Evolutionary conservation across 2,113 vertebrate species (phyloP).

Genomic region (Mungos mungo): DNA sequence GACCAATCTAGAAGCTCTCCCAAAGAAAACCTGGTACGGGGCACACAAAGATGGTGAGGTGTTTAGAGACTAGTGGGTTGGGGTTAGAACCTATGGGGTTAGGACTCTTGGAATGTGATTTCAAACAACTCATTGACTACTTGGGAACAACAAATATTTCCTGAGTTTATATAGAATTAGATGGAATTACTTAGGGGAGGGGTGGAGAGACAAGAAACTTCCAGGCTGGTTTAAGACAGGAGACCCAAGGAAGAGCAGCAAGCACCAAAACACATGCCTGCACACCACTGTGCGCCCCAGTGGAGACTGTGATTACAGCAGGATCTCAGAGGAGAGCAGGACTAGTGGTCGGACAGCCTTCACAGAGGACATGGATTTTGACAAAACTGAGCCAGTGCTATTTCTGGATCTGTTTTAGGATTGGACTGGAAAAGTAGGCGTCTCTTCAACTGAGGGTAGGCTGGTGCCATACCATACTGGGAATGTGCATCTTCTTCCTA

Average conservation of each 20-base stretch:
- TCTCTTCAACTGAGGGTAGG: background rate
- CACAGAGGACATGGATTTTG: background rate
- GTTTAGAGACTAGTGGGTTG: too few relatives aligned
- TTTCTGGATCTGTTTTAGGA: background rate
- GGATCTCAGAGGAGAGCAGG: background rate
- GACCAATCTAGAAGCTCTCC: background rate
- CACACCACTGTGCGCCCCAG: accelerated
- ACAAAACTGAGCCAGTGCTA: background rate
- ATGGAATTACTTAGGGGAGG: background rate
- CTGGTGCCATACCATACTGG: accelerated
- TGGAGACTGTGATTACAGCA: accelerated
- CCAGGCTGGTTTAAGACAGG: background rate
- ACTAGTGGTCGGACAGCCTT: background rate
- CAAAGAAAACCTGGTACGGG: accelerated
- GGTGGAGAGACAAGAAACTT: background rate
- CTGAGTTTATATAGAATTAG: background rate
- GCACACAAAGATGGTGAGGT: background rate
- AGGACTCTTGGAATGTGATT: background rate
- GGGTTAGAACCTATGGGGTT: background rate
- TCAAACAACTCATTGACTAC: background rate
- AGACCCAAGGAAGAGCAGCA: background rate
- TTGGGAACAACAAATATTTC: background rate
- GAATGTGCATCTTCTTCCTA: background rate
- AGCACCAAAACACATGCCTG: too few relatives aligned
- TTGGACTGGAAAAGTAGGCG: background rate